A percentile compares a stretch with the other conserved stretches of the same genome.
These are phyloP conservation scores for Macrosteles quadrilineatus DNA, from an alignment of 1,140 invertebrate genomes.

Conservation along the genomic window DNA sequence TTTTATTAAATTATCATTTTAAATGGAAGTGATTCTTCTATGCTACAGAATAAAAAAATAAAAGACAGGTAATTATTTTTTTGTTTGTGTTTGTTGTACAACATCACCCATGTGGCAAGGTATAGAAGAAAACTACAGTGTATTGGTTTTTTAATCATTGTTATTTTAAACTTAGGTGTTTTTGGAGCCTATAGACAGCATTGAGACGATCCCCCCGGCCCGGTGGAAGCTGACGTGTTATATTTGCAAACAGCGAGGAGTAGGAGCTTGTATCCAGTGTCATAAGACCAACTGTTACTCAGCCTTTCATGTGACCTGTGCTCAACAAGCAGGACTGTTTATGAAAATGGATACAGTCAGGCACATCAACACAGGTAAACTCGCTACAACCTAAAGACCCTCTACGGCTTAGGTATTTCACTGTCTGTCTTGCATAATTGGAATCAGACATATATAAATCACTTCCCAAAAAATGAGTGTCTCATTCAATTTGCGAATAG, in stretches of 20 bases:
- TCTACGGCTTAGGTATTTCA: too few species aligned
- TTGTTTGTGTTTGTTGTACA: too few species aligned
- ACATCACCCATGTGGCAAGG: too few species aligned
- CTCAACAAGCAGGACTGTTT: slow-evolving; percentile 89
- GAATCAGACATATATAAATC: slow-evolving; percentile 12
- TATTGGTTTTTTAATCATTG: too few species aligned
- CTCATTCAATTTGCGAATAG: too few species aligned
- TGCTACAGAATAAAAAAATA: too few species aligned
- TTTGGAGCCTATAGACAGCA: slow-evolving; percentile 95
- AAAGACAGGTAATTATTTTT: too few species aligned
- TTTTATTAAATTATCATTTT: too few species aligned
- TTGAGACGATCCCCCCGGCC: slow-evolving; percentile 92
- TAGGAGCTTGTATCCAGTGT: slow-evolving; percentile 98
- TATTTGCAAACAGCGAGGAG: slow-evolving; percentile 91
- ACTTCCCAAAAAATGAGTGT: too few species aligned
- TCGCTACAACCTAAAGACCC: too few species aligned
- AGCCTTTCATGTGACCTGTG: slow-evolving; percentile 98
- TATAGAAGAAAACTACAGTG: too few species aligned
- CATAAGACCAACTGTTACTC: slow-evolving; percentile 95
- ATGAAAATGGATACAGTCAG: slow-evolving; percentile 96
- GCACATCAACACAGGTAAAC: slow-evolving; percentile 50
- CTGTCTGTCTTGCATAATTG: background rate
- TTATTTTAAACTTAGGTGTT: slow-evolving; percentile 74
- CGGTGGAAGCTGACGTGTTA: slow-evolving; percentile 95
- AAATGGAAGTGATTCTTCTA: too few species aligned